Evolutionary conservation across 2,888 invertebrate species (phyloP).

Genomic region (Teleogryllus oceanicus): DNA sequence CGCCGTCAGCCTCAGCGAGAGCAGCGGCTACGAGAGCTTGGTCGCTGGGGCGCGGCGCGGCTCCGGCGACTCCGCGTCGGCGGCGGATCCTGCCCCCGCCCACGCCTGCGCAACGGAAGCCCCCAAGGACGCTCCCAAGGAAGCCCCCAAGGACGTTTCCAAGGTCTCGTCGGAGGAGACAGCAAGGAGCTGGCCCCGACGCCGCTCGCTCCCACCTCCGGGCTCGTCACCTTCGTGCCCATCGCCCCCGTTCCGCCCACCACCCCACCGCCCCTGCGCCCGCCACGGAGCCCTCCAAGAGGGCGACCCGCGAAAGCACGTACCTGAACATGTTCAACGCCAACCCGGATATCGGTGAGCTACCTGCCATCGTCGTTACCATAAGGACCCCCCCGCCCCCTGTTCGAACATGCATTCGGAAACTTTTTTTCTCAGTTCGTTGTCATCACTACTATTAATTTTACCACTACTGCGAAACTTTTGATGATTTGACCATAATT

Average conservation of each 20-base stretch:
- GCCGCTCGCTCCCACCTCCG: not conserved
- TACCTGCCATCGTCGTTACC: too few species aligned
- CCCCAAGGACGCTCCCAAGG: too few species aligned
- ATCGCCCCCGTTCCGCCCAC: not conserved
- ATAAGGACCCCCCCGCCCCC: too few species aligned
- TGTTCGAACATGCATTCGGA: too few species aligned
- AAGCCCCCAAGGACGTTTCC: too few species aligned
- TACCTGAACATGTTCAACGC: slow-evolving; percentile 44
- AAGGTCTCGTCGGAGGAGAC: too few species aligned
- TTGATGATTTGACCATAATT: too few species aligned
- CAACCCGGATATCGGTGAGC: slow-evolving; percentile 46
- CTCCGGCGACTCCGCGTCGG: not conserved
- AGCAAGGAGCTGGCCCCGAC: not conserved
- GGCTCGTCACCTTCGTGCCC: not conserved
- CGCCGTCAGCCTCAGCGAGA: not conserved
- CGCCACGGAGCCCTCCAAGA: not conserved
- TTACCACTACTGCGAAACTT: too few species aligned
- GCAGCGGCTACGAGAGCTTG: slow-evolving; percentile 5
- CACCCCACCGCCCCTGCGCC: not conserved
- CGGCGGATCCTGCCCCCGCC: not conserved
- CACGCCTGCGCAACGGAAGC: not conserved
- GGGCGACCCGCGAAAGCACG: slow-evolving; percentile 29
- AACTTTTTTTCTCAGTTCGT: too few species aligned
- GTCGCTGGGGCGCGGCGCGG: not conserved
- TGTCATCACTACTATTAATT: too few species aligned